Conservation (phyloP, 2,113 vertebrate genomes). For the Ceratotherium simum region DNA sequence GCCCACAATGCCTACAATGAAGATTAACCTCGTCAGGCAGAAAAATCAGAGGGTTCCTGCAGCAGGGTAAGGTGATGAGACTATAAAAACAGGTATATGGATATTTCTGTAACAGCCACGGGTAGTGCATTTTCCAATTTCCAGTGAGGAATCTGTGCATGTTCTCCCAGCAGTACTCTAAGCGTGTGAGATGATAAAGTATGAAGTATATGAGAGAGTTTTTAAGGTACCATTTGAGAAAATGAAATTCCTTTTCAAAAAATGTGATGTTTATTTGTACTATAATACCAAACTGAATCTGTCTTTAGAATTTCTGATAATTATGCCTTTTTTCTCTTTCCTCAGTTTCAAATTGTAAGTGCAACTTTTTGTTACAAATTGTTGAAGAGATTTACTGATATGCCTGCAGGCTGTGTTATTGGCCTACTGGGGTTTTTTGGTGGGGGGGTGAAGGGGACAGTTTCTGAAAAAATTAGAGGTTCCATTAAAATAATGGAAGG, state of each 20-base stretch:
- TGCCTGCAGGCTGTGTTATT: not conserved
- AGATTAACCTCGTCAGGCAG: not conserved
- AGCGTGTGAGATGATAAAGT: not conserved
- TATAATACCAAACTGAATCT: not conserved
- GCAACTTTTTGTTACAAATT: not conserved
- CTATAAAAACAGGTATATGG: not conserved
- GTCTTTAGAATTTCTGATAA: not conserved
- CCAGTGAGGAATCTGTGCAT: not conserved
- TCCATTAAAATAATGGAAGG: not conserved
- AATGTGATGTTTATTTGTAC: not conserved
- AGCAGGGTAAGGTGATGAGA: not conserved
- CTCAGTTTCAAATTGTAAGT: not conserved
- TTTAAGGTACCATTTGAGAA: not conserved
- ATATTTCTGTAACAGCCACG: not conserved
- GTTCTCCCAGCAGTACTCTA: not conserved
- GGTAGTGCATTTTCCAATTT: not conserved
- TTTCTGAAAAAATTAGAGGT: not conserved
- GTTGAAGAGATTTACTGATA: not conserved
- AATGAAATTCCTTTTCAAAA: not conserved
- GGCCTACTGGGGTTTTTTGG: not conserved
- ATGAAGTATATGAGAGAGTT: not conserved
- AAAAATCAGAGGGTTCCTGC: not conserved
- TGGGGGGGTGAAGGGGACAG: rapidly evolving
- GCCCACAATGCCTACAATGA: not conserved
- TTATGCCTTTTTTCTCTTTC: not conserved